phyloP scores from a whole-genome alignment of 1,140 invertebrate genomes.

The Drosophila pachea region DNA sequence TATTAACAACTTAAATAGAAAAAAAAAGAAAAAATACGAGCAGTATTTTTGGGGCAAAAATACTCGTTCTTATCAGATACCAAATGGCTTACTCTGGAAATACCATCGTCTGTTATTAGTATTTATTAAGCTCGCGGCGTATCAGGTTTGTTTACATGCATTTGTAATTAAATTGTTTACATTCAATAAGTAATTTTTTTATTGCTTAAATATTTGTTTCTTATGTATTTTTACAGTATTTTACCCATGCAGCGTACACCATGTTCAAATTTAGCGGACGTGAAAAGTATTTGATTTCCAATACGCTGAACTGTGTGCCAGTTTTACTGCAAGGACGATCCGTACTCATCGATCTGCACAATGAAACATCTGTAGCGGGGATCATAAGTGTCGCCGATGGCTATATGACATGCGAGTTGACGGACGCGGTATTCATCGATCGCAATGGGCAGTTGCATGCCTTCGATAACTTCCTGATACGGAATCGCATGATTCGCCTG shows the following conservation, averaged over 20 bases:
- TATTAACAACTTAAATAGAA: too few species aligned
- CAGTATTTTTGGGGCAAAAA: too few species aligned
- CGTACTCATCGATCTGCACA: constrained; percentile 70
- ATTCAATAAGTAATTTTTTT: neutral
- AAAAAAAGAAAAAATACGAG: too few species aligned
- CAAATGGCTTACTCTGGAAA: too few species aligned
- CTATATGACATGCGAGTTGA: constrained; percentile 67
- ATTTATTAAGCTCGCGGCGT: neutral
- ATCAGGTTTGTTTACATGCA: constrained; percentile 7
- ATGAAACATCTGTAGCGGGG: constrained; percentile 72
- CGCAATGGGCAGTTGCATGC: constrained; percentile 55
- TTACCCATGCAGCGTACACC: neutral
- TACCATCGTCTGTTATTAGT: neutral
- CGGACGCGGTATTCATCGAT: constrained; percentile 68
- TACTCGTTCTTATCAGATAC: too few species aligned
- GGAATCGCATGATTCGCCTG: constrained; percentile 69
- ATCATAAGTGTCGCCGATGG: constrained; percentile 58
- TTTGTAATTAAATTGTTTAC: neutral
- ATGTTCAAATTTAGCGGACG: constrained; percentile 57
- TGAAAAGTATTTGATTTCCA: constrained; percentile 66
- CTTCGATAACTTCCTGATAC: constrained; percentile 71
- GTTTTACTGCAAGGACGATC: constrained; percentile 61
- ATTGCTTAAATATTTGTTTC: neutral
- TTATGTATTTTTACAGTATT: neutral
- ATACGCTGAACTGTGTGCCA: constrained; percentile 66